phyloP scores from a whole-genome alignment of 1,140 invertebrate species.

The Eriocheir sinensis region DNA sequence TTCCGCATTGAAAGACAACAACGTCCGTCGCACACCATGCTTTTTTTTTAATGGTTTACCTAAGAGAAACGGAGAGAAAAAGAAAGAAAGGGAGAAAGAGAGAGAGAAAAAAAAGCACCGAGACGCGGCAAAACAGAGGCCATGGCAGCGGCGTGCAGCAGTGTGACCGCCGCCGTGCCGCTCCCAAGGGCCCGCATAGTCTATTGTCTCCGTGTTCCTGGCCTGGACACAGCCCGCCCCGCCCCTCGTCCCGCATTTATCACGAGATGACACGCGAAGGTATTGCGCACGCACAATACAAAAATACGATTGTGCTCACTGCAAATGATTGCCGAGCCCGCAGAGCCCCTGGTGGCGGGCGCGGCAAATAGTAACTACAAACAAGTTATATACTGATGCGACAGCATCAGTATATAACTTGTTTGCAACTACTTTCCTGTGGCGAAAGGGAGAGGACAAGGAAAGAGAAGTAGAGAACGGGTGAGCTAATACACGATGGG shows the following conservation, averaged over 20 bases:
- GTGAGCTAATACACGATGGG: no score
- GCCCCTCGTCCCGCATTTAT: neutral
- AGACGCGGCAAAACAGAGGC: neutral
- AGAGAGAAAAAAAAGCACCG: neutral
- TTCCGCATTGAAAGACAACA: no score
- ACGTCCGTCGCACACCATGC: no score
- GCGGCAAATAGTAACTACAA: neutral
- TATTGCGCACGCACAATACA: neutral
- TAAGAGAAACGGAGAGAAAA: neutral
- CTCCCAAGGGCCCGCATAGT: neutral
- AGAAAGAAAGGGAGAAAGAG: neutral
- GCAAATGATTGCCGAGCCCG: neutral
- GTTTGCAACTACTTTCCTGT: no score
- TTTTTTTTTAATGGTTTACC: no score
- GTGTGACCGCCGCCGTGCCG: neutral
- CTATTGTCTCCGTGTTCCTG: neutral
- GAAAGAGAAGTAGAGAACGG: no score
- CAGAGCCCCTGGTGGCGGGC: neutral
- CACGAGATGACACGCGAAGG: conserved; percentile 2
- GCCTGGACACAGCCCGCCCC: neutral
- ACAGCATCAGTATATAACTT: no score
- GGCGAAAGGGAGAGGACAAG: neutral
- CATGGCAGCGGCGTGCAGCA: neutral
- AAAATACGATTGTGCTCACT: neutral
- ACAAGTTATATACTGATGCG: neutral